Percentiles rank a stretch among this genome's conserved stretches.
These are phyloP conservation scores for Threskiornis aethiopicus DNA, from an alignment of 2,797 vertebrate genomes.

Conservation along the genomic window DNA sequence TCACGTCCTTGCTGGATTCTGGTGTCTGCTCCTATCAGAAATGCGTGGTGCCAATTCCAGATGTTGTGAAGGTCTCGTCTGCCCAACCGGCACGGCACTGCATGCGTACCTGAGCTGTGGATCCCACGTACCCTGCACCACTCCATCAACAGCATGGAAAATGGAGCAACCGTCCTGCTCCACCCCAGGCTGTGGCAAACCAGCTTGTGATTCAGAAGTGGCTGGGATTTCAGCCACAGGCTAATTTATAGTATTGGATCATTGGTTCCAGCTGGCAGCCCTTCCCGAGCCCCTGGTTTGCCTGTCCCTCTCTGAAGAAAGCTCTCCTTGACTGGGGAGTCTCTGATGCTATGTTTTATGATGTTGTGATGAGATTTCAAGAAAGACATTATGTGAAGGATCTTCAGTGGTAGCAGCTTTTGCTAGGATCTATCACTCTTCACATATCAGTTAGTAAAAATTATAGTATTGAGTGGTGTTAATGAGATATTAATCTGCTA, in stretches of 20 bases:
- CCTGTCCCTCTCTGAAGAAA: neutral
- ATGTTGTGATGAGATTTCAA: neutral
- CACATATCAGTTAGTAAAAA: neutral
- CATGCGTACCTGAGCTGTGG: neutral
- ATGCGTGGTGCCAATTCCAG: fast-evolving
- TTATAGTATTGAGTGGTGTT: neutral
- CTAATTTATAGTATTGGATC: neutral
- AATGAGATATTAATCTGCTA: neutral
- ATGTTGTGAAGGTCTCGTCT: fast-evolving
- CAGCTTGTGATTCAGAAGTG: neutral
- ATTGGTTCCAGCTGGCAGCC: neutral
- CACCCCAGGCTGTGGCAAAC: neutral
- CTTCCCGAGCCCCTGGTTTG: neutral
- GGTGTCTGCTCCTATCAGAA: neutral
- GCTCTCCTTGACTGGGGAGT: neutral
- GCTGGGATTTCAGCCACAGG: neutral
- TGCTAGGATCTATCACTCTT: neutral
- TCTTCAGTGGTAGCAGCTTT: neutral
- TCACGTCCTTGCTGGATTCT: neutral
- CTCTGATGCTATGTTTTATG: neutral
- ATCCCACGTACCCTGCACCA: neutral
- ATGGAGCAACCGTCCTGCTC: neutral
- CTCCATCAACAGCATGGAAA: neutral
- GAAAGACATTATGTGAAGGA: neutral
- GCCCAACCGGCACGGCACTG: neutral